Conservation (phyloP, 2,888 invertebrate genomes). For the Hermodice carunculata region DNA sequence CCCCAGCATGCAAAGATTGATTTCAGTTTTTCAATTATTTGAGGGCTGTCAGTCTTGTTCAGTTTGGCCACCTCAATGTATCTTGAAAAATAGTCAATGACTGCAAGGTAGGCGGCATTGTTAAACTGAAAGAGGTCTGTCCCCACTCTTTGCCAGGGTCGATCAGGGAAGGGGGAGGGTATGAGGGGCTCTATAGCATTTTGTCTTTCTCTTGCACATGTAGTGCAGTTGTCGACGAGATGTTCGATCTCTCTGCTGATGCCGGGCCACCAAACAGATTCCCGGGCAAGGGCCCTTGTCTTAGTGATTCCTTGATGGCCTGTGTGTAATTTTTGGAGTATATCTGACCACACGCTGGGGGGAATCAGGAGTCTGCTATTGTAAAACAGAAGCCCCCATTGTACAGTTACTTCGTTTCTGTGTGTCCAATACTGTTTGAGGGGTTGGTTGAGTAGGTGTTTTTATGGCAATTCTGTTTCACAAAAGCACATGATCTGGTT, state of each 20-base stretch:
- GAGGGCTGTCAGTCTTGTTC: too few species aligned
- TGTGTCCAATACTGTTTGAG: not conserved
- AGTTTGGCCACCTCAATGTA: too few species aligned
- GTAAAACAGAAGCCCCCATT: not conserved
- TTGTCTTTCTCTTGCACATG: too few species aligned
- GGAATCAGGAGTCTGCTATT: not conserved
- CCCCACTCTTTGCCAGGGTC: too few species aligned
- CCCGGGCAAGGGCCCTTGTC: not conserved
- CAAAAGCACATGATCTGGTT: not conserved
- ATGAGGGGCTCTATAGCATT: too few species aligned
- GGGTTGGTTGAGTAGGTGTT: not conserved
- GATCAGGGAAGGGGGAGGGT: too few species aligned
- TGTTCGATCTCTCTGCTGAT: not conserved
- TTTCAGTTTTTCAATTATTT: too few species aligned
- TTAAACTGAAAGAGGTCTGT: too few species aligned
- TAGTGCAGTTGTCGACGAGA: too few species aligned
- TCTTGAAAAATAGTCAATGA: too few species aligned
- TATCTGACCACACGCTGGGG: not conserved
- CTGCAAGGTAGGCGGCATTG: too few species aligned
- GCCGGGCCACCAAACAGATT: slow-evolving; percentile 3
- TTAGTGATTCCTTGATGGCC: not conserved
- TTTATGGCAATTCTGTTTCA: not conserved
- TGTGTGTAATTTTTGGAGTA: not conserved
- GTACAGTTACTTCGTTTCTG: not conserved
- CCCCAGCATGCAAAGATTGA: too few species aligned